A percentile compares a stretch with the other conserved stretches of the same genome.
Conservation (phyloP, 2,113 vertebrate species). For the Saiga tatarica region DNA sequence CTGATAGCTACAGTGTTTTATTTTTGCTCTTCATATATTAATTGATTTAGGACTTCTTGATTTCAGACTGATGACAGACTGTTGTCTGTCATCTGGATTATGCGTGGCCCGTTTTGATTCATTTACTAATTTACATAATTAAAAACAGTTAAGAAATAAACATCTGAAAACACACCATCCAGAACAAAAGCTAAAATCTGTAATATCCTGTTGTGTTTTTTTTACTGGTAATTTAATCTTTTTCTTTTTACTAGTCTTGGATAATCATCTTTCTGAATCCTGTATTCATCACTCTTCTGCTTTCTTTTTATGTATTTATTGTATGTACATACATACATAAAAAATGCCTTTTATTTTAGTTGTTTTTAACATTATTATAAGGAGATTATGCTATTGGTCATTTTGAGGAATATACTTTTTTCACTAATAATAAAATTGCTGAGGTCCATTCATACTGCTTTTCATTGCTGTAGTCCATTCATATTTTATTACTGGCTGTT, state of each 20-base stretch:
- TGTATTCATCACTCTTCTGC: background rate
- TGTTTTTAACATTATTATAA: constrained; percentile 7
- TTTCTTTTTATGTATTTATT: background rate
- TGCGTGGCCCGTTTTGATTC: background rate
- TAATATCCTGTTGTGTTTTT: background rate
- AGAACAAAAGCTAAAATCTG: background rate
- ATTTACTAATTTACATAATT: background rate
- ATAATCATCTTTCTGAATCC: background rate
- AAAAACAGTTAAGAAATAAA: background rate
- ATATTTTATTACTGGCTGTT: background rate
- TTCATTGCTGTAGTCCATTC: background rate
- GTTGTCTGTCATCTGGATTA: background rate
- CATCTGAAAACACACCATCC: background rate
- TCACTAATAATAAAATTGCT: background rate
- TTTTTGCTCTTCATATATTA: background rate
- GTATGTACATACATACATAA: background rate
- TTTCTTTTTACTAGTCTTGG: background rate
- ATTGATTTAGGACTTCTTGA: background rate
- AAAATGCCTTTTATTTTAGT: background rate
- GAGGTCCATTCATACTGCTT: background rate
- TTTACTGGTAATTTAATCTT: background rate
- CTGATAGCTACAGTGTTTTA: background rate
- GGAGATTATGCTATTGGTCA: background rate
- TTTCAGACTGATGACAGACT: background rate
- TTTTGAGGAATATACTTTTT: background rate